Evolutionary conservation across 2,888 invertebrate genomes (phyloP).

Genomic region (Halictus quadricinctus): DNA sequence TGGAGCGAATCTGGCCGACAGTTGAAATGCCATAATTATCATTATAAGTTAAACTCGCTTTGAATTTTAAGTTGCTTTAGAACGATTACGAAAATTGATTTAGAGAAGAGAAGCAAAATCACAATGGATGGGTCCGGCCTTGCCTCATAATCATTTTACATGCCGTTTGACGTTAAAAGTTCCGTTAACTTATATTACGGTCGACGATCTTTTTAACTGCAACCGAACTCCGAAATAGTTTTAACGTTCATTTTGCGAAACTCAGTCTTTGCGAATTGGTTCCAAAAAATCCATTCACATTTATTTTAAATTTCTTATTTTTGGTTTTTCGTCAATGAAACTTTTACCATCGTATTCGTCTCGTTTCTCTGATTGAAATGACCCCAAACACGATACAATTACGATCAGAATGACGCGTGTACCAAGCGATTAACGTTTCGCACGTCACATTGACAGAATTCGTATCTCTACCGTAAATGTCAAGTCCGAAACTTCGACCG

Average conservation of each 20-base stretch:
- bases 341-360: neutral
- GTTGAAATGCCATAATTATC: slow-evolving; percentile 43
- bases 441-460: too few relatives aligned
- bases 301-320: too few relatives aligned
- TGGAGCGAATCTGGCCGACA: neutral
- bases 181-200: slow-evolving; percentile 60
- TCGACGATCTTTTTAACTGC: slow-evolving; percentile 41
- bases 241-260: slow-evolving; percentile 38
- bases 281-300: too few relatives aligned
- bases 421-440: too few relatives aligned
- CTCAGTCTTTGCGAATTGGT: neutral
- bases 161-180: slow-evolving; percentile 63
- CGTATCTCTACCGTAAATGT: neutral
- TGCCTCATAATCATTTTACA: slow-evolving; percentile 60
- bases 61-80: slow-evolving; percentile 44
- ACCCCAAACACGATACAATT: neutral
- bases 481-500: neutral
- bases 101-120: slow-evolving; percentile 35
- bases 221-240: slow-evolving; percentile 40
- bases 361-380: neutral
- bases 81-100: slow-evolving; percentile 55
- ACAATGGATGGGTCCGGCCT: neutral
- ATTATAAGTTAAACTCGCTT: slow-evolving; percentile 50
- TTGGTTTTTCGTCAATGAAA: too few relatives aligned
- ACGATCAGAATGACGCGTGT: neutral